Evolutionary conservation across 1,140 invertebrate species (phyloP).

Genomic region (Pseudomyrmex flavicornis): DNA sequence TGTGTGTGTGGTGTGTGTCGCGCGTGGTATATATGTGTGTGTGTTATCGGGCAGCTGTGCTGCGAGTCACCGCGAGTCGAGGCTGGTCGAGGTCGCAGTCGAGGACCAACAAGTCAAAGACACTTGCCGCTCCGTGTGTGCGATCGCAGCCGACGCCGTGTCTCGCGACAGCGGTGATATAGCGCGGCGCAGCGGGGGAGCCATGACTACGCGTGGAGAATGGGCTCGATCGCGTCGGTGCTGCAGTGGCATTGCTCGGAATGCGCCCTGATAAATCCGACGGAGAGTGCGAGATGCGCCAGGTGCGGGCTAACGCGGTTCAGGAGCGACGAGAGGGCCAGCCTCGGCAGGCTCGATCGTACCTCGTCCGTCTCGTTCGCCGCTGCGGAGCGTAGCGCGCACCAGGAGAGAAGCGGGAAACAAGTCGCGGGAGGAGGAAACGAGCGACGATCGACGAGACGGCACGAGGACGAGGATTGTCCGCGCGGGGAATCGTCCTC

Average conservation of each 20-base stretch:
- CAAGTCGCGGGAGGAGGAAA: constrained; percentile 3
- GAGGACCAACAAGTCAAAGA: constrained; percentile 45
- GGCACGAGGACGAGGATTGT: constrained; percentile 39
- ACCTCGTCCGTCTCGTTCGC: background rate
- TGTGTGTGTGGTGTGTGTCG: background rate
- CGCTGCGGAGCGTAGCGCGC: constrained; percentile 25
- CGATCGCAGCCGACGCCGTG: constrained; percentile 19
- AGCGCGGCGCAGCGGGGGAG: constrained; percentile 72
- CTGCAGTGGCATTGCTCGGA: constrained; percentile 95
- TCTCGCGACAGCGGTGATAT: constrained; percentile 51
- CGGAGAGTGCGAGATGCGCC: constrained; percentile 91
- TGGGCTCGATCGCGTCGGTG: constrained; percentile 95
- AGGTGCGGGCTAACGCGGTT: constrained; percentile 89
- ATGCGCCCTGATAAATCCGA: constrained; percentile 94
- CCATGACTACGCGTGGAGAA: constrained; percentile 85
- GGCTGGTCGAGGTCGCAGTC: constrained; percentile 54
- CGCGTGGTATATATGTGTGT: background rate
- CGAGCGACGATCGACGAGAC: constrained; percentile 15
- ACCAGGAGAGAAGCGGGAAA: background rate
- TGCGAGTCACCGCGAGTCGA: background rate
- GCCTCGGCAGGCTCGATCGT: constrained; percentile 50
- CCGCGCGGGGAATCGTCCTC: constrained; percentile 57
- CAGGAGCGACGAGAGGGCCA: constrained; percentile 78
- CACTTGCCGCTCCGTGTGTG: background rate
- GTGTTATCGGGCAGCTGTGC: constrained; percentile 1